Conservation (phyloP, 2,888 invertebrate genomes). For the Scaptomyza parva region DNA sequence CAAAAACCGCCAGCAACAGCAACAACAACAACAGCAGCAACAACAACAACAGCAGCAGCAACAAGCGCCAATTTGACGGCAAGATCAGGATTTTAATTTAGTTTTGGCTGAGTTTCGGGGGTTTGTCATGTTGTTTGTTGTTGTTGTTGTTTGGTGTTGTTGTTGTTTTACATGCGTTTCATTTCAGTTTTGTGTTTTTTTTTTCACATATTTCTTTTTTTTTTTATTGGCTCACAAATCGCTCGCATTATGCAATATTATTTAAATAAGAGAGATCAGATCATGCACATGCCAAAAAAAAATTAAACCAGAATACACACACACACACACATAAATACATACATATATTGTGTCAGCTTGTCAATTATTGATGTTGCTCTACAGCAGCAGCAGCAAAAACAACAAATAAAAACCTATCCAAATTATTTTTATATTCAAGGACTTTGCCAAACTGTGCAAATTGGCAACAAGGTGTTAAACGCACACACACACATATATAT, state of each 20-base stretch:
- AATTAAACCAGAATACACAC: constrained; percentile 45
- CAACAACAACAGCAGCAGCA: constrained; percentile 11
- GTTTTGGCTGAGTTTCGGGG: constrained; percentile 48
- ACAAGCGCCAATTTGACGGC: constrained; percentile 68
- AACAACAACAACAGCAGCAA: constrained; percentile 13
- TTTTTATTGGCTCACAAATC: constrained; percentile 56
- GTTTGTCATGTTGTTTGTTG: constrained; percentile 32
- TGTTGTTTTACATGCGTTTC: constrained; percentile 59
- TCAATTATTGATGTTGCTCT: constrained; percentile 19
- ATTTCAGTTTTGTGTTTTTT: constrained; percentile 45
- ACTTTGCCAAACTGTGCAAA: constrained; percentile 46
- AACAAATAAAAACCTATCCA: constrained; percentile 2
- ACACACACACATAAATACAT: constrained; percentile 6
- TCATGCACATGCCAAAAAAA: constrained; percentile 36
- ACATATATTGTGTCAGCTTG: constrained; percentile 3
- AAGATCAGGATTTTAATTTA: constrained; percentile 73
- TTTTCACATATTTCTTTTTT: constrained; percentile 47
- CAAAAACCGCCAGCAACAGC: constrained; percentile 14
- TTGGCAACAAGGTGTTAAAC: constrained; percentile 47
- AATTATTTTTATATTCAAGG: constrained; percentile 47
- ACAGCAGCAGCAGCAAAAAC: too few relatives aligned
- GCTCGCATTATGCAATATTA: constrained; percentile 67
- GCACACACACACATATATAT: constrained; percentile 11
- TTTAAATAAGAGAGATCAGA: constrained; percentile 59
- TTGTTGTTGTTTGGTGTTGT: constrained; percentile 37